Evolutionary conservation across 2,888 invertebrate species (phyloP).

Genomic region (Trilocha varians): DNA sequence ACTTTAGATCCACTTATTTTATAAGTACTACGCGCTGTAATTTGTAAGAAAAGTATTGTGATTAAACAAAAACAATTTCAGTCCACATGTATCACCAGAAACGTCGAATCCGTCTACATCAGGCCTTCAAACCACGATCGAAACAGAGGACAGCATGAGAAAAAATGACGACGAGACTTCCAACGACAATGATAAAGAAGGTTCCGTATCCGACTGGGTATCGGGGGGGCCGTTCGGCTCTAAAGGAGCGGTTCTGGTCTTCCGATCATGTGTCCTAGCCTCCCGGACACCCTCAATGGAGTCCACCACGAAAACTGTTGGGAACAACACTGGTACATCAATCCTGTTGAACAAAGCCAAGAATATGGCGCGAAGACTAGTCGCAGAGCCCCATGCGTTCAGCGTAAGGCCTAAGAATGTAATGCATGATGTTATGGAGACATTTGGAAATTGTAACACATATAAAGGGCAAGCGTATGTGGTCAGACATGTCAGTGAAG

Average conservation of each 20-base stretch:
- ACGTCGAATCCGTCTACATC: conserved; percentile 61
- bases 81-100: conserved; percentile 69
- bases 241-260: conserved; percentile 77
- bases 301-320: conserved; percentile 52
- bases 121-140: conserved; percentile 41
- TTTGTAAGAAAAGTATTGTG: background rate
- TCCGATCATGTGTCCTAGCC: conserved; percentile 77
- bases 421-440: conserved; percentile 68
- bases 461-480: conserved; percentile 45
- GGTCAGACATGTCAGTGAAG: conserved; percentile 52
- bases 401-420: conserved; percentile 55
- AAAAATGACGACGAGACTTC: conserved; percentile 44
- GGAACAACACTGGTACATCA: conserved; percentile 56
- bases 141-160: conserved; percentile 52
- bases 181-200: conserved; percentile 44
- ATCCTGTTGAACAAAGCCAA: conserved; percentile 62
- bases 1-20: background rate
- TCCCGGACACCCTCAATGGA: conserved; percentile 56
- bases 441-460: conserved; percentile 50
- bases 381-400: conserved; percentile 56
- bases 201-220: conserved; percentile 65
- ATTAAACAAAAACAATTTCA: conserved; percentile 25
- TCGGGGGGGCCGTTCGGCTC: conserved; percentile 75
- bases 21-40: background rate
- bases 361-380: conserved; percentile 57